Conservation (phyloP, 2,113 vertebrate species). For the Lycaon pictus region DNA sequence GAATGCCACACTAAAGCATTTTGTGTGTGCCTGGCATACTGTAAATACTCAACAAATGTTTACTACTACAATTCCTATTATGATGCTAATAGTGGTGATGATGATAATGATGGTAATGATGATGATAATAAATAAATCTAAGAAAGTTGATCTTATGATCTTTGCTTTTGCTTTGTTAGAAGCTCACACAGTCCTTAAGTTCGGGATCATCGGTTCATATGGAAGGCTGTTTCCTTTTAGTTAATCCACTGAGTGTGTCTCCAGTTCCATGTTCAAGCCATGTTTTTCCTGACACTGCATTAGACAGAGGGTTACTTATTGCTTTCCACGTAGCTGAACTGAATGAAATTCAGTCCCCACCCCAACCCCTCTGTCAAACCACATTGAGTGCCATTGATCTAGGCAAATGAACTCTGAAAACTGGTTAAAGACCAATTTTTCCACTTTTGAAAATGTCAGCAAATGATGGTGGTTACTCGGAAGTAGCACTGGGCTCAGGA, state of each 20-base stretch:
- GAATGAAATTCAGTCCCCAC: background rate
- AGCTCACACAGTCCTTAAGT: background rate
- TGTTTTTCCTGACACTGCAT: background rate
- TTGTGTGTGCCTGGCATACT: background rate
- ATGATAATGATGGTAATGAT: background rate
- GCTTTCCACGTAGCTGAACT: background rate
- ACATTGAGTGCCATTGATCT: background rate
- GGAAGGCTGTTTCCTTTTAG: background rate
- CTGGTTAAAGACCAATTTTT: background rate
- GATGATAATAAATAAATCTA: background rate
- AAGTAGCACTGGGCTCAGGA: background rate
- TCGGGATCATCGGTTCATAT: background rate
- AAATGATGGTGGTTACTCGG: too few relatives aligned
- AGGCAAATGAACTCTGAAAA: background rate
- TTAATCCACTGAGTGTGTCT: background rate
- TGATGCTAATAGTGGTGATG: background rate
- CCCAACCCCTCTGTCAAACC: too few relatives aligned
- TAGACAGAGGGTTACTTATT: background rate
- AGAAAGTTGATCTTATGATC: background rate
- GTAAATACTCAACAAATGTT: background rate
- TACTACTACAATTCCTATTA: background rate
- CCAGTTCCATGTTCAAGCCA: background rate
- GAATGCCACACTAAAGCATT: too few relatives aligned
- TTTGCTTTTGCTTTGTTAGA: background rate
- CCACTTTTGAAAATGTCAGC: background rate